Evolutionary conservation across 1,140 invertebrate species (phyloP), one percentile per base, ranked within the genome.

Genomic region (Hycleus cichorii): DNA sequence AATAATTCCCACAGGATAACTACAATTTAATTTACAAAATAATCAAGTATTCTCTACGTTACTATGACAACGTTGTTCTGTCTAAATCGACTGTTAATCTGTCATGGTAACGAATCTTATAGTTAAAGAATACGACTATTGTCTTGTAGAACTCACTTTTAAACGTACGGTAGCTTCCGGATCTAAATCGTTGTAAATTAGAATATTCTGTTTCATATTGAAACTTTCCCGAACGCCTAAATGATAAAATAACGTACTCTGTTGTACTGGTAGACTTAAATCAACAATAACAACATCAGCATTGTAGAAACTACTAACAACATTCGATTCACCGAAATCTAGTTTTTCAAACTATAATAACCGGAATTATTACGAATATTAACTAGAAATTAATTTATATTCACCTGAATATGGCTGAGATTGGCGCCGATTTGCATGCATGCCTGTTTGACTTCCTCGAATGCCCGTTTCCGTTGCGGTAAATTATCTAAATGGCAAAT

Each of bases 281-380:
- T 99, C 97, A 32, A 99, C 92, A 24, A 99, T 82, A 1, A 92
- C 95, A 25, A 98, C 93, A 80, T 99, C 97, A 0, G 96, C 95
- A 83, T 97, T 96, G 75, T 98, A 97, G 75, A 92, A 91, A 68
- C 83, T 89, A 62, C 91, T 89, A 66, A 91, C 66, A 4, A 89
- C 88, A 75, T 89, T 90, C 51, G 88, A 85, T 75, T 93, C 89
- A 2, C 89, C 89, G 77, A 91, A 91, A 75, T 92, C 89, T 39
- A 92, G 74, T 71, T 90, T 90, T 68, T 91, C 87, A 80, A 91
- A 92, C 87, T 91, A 74, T 39, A 81, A 78, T 51, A 11, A 39
- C 18, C 18, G 18, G 18, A 9, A 61, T 56, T 50, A 11, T 32
- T 18, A 38, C 10, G 9, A 42, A 39, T 55, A 53, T 40, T 44